Evolutionary conservation across 1,140 invertebrate species (phyloP).

Genomic region (Arctopsyche grandis): DNA sequence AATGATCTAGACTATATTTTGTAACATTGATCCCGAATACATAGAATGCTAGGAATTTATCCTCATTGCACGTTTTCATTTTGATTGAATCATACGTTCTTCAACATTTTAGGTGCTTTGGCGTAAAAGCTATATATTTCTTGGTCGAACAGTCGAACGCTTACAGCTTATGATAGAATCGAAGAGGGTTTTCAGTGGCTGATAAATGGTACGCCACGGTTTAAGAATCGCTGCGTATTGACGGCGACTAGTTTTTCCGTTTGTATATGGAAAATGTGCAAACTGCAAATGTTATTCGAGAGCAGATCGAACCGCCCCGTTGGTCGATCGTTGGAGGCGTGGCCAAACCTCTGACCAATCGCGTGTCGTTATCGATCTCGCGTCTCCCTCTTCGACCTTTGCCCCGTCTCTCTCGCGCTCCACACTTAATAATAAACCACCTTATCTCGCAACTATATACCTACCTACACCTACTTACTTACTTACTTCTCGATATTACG

Average conservation of each 20-base stretch:
- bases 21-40: too few species aligned
- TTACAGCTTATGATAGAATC: too few species aligned
- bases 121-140: too few species aligned
- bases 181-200: too few species aligned
- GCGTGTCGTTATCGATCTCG: neutral
- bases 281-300: neutral
- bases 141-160: too few species aligned
- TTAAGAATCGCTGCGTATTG: too few species aligned
- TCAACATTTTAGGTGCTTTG: too few species aligned
- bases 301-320: conserved; percentile 29
- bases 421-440: neutral
- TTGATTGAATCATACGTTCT: too few species aligned
- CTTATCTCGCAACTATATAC: neutral
- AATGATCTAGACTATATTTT: too few species aligned
- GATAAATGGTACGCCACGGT: too few species aligned
- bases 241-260: neutral
- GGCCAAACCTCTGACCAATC: conserved; percentile 44
- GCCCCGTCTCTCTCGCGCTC: conserved; percentile 26
- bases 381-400: conserved; percentile 37
- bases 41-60: too few species aligned
- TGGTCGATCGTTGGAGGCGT: conserved; percentile 49
- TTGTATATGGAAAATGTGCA: neutral
- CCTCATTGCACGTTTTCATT: too few species aligned
- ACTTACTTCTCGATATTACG: neutral
- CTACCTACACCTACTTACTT: neutral